These are phyloP conservation scores for Acropora yongei DNA, from an alignment of 64 coral and sea anemone genomes.

Conservation along the genomic window DNA sequence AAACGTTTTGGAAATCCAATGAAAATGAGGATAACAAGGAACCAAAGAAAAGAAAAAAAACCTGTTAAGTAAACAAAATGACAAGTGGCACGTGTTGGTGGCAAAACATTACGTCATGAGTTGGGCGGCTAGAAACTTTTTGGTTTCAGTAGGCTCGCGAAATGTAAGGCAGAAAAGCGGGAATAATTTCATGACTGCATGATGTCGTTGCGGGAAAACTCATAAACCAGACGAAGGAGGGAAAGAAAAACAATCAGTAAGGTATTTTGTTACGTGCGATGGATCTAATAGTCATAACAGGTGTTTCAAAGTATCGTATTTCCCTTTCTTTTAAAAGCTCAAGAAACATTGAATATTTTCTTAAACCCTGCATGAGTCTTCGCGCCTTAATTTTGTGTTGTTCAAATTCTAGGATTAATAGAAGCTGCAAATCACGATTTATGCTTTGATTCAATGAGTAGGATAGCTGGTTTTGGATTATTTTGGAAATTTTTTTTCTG, in stretches of 20 bases:
- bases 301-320: conserved; percentile 10
- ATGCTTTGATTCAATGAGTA: background rate
- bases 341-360: too few relatives aligned
- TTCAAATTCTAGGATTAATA: background rate
- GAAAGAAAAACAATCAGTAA: background rate
- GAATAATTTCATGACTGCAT: background rate
- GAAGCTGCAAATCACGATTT: background rate
- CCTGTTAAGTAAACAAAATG: background rate
- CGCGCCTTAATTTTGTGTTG: background rate
- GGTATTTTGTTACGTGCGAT: background rate
- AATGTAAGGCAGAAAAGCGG: background rate
- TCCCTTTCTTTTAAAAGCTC: background rate
- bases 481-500: background rate
- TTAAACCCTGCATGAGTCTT: too few relatives aligned
- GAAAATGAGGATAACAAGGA: background rate
- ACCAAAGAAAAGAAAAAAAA: background rate
- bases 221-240: background rate
- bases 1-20: background rate
- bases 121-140: too few relatives aligned
- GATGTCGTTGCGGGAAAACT: background rate
- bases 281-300: background rate
- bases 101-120: conserved; percentile 59
- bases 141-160: conserved; percentile 1
- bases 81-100: conserved; percentile 37
- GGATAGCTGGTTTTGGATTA: background rate